Conservation (phyloP, 1,140 invertebrate genomes). For the Meloidogyne exigua region DNA sequence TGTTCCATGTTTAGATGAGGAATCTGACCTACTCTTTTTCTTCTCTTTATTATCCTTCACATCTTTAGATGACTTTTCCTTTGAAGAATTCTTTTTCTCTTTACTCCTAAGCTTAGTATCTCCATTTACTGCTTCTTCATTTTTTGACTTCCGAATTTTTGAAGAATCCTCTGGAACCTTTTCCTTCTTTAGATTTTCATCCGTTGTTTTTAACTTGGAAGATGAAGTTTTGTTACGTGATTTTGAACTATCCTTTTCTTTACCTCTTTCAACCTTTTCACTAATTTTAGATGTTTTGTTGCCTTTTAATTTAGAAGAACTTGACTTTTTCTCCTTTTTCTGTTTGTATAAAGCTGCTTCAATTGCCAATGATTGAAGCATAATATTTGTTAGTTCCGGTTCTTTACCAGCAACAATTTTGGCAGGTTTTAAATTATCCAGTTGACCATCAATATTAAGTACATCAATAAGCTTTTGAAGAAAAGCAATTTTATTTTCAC, state of each 20-base stretch:
- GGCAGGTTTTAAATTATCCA: conserved; percentile 40
- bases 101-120: background rate
- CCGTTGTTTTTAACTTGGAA: conserved; percentile 11
- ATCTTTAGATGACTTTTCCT: conserved; percentile 14
- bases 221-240: background rate
- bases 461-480: conserved; percentile 39
- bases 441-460: conserved; percentile 43
- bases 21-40: conserved; percentile 30
- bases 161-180: conserved; percentile 3
- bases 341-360: conserved; percentile 35
- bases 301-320: conserved; percentile 23
- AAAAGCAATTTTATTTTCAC: conserved; percentile 46
- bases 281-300: conserved; percentile 16
- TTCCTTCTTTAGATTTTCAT: conserved; percentile 26
- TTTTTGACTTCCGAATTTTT: conserved; percentile 21
- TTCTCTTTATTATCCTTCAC: conserved; percentile 17
- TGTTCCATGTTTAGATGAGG: background rate
- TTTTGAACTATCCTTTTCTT: conserved; percentile 23
- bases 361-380: conserved; percentile 46
- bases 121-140: background rate
- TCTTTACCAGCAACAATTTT: conserved; percentile 53
- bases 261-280: conserved; percentile 20
- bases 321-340: conserved; percentile 24
- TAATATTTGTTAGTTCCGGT: conserved; percentile 49
- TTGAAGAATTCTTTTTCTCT: conserved; percentile 19